phyloP scores from a whole-genome alignment of 2,888 invertebrate genomes.

The Thalpophila matura region DNA sequence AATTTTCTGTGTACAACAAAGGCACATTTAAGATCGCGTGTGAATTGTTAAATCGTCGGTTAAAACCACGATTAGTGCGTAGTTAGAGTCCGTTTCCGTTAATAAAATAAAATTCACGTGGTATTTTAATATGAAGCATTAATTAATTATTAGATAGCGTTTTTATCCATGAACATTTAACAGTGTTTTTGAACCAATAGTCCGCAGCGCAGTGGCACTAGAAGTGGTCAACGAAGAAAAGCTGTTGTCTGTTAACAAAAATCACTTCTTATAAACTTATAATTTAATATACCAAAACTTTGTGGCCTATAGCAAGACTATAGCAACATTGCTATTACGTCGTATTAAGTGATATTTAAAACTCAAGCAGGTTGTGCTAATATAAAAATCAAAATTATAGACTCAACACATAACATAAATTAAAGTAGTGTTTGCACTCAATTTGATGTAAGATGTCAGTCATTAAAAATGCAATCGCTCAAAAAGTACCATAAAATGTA shows the following conservation, averaged over 20 bases:
- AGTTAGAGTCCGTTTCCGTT: conserved; percentile 37
- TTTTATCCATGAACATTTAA: too few species aligned
- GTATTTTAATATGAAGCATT: conserved; percentile 24
- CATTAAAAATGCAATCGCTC: background rate
- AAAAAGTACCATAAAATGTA: background rate
- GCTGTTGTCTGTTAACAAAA: too few species aligned
- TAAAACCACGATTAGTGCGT: conserved; percentile 31
- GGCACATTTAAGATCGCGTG: conserved; percentile 53
- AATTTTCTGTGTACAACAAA: conserved; percentile 53
- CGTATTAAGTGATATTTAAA: background rate
- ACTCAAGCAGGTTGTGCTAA: background rate
- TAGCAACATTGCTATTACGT: background rate
- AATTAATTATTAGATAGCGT: conserved; percentile 13
- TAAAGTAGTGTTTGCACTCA: background rate
- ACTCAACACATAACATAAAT: background rate
- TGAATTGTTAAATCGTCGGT: conserved; percentile 47
- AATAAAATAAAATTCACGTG: conserved; percentile 41
- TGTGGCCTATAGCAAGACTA: too few species aligned
- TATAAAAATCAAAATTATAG: background rate
- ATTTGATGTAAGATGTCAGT: background rate
- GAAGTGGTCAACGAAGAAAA: too few species aligned
- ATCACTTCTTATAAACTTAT: too few species aligned
- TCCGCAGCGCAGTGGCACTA: too few species aligned
- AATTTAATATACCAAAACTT: too few species aligned
- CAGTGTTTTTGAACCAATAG: too few species aligned